Evolutionary conservation across 2,113 vertebrate species (phyloP).

Genomic region (Coptodon rendalli): DNA sequence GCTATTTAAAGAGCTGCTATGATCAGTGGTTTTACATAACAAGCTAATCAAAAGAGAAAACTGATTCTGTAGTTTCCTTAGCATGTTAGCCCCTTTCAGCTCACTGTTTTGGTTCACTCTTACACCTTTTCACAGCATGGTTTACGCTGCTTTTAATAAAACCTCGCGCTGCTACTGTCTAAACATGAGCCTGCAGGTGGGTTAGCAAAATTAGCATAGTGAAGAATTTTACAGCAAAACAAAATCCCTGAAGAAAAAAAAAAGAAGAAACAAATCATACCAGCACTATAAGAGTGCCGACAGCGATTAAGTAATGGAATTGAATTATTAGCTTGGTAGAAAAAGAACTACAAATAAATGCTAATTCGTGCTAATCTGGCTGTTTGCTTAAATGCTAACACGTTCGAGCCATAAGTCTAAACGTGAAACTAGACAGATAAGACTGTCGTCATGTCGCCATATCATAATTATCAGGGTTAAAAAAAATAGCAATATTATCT

Average conservation of each 20-base stretch:
- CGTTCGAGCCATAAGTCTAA: not conserved
- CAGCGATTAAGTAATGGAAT: rapidly evolving
- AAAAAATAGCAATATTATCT: not conserved
- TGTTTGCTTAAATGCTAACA: not conserved
- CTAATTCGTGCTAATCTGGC: not conserved
- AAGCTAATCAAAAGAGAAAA: not conserved
- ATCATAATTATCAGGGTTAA: not conserved
- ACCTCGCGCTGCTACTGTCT: rapidly evolving
- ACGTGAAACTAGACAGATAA: not conserved
- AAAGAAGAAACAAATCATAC: rapidly evolving
- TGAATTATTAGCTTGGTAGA: not conserved
- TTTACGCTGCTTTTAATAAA: rapidly evolving
- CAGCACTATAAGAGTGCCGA: not conserved
- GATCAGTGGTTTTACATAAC: not conserved
- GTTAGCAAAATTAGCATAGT: not conserved
- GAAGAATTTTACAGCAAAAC: not conserved
- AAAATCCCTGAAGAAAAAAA: not conserved
- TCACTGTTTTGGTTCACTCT: not conserved
- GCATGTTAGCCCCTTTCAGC: not conserved
- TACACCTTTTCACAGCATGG: not conserved
- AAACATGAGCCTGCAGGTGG: not conserved
- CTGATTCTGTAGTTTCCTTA: not conserved
- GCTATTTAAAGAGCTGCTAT: not conserved
- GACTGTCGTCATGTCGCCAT: not conserved
- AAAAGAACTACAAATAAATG: not conserved